Conservation (phyloP, 2,888 invertebrate genomes). For the Pseudococcus viburni region DNA sequence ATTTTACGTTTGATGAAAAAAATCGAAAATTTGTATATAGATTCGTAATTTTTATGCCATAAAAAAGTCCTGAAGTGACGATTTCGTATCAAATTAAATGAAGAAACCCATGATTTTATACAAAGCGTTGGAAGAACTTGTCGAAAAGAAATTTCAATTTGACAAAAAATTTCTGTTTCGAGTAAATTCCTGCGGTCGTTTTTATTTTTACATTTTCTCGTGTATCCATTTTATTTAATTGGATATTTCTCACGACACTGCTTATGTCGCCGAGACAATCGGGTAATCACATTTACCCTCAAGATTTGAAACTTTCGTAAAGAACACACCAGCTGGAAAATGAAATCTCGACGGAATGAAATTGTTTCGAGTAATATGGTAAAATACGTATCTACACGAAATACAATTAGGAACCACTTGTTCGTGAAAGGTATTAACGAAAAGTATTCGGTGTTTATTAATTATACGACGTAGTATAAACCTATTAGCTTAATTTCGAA, state of each 20-base stretch:
- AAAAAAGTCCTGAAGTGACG: no score
- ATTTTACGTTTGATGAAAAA: no score
- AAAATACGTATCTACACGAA: background rate
- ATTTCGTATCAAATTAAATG: no score
- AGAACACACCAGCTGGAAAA: background rate
- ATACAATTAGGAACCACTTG: background rate
- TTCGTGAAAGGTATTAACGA: slow-evolving; percentile 28
- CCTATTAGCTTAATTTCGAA: slow-evolving; percentile 41
- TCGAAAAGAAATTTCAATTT: no score
- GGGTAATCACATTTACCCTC: background rate
- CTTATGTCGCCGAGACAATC: background rate
- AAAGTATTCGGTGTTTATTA: slow-evolving; percentile 6
- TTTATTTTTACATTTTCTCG: no score
- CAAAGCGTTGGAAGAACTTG: no score
- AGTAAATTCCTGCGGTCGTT: no score
- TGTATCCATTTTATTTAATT: no score
- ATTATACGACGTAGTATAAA: slow-evolving; percentile 14
- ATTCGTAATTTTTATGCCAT: no score
- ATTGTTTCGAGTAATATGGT: background rate
- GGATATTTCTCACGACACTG: background rate
- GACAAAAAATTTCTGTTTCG: no score
- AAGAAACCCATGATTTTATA: no score
- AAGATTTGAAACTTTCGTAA: background rate
- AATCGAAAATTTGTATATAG: no score
- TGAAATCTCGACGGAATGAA: background rate